Evolutionary conservation across 2,113 vertebrate genomes (phyloP).

Genomic region (Hipposideros armiger): DNA sequence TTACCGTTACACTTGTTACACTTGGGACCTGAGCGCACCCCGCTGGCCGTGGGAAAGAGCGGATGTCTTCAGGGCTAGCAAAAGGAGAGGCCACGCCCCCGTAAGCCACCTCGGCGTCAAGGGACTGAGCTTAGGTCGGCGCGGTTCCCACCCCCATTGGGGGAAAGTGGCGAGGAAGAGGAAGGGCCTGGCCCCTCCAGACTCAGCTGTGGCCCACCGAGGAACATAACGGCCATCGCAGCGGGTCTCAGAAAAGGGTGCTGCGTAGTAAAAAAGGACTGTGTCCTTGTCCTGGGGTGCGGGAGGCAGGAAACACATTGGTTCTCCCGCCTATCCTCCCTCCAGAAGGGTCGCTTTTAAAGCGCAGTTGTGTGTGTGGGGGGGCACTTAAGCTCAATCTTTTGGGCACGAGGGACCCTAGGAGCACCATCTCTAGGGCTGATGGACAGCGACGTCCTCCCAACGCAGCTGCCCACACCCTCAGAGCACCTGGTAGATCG

Average conservation of each 20-base stretch:
- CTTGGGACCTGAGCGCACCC: not conserved
- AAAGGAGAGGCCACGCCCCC: not conserved
- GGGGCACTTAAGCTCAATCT: slow-evolving; percentile 39
- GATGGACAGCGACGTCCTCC: not conserved
- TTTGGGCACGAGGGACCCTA: not conserved
- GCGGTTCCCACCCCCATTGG: not conserved
- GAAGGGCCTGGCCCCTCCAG: not conserved
- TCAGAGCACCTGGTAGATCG: slow-evolving; percentile 96
- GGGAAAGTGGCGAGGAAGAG: not conserved
- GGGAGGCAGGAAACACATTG: not conserved
- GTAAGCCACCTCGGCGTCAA: not conserved
- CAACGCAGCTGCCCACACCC: not conserved
- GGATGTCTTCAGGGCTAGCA: fast-evolving
- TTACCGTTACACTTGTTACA: slow-evolving; percentile 9
- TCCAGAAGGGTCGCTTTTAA: slow-evolving; percentile 61
- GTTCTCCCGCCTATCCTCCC: not conserved
- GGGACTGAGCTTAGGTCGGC: not conserved
- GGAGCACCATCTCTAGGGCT: not conserved
- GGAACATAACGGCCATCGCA: not conserved
- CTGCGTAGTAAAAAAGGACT: not conserved
- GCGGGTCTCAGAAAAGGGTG: not conserved
- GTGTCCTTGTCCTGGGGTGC: not conserved
- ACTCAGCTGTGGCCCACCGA: not conserved
- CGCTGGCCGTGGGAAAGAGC: not conserved
- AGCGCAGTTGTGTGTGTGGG: slow-evolving; percentile 40